Conservation (phyloP, 2,113 vertebrate species). For the Gavialis gangeticus region DNA sequence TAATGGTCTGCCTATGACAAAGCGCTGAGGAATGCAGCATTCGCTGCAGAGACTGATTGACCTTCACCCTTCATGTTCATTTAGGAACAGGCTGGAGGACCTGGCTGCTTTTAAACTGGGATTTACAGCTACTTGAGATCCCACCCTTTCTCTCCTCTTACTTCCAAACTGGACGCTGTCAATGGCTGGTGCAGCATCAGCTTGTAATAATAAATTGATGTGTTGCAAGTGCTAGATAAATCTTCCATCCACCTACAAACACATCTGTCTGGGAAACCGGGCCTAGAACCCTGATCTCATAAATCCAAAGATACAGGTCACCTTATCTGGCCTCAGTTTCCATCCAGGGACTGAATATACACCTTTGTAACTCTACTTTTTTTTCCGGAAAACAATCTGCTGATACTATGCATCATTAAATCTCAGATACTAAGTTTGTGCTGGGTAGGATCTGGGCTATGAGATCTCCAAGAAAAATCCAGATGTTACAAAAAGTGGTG, state of each 20-base stretch:
- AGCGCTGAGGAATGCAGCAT: not conserved
- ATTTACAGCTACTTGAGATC: not conserved
- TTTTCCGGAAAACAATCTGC: not conserved
- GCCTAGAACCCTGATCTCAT: not conserved
- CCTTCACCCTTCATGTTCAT: not conserved
- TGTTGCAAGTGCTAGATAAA: not conserved
- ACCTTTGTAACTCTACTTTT: not conserved
- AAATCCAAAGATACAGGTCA: not conserved
- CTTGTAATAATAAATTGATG: not conserved
- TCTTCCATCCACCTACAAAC: not conserved
- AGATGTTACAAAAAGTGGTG: not conserved
- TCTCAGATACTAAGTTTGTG: not conserved
- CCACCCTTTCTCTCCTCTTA: not conserved
- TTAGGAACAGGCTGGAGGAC: not conserved
- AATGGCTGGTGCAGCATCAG: not conserved
- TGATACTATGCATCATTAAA: not conserved
- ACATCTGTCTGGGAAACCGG: not conserved
- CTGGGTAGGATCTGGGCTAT: not conserved
- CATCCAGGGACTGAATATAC: not conserved
- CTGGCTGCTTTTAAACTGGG: not conserved
- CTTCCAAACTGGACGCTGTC: not conserved
- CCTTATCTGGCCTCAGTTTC: not conserved
- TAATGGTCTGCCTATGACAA: not conserved
- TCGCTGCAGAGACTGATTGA: not conserved
- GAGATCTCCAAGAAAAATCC: not conserved